phyloP scores from a whole-genome alignment of 2,888 invertebrate species.

The Meiosimyza decipiens region DNA sequence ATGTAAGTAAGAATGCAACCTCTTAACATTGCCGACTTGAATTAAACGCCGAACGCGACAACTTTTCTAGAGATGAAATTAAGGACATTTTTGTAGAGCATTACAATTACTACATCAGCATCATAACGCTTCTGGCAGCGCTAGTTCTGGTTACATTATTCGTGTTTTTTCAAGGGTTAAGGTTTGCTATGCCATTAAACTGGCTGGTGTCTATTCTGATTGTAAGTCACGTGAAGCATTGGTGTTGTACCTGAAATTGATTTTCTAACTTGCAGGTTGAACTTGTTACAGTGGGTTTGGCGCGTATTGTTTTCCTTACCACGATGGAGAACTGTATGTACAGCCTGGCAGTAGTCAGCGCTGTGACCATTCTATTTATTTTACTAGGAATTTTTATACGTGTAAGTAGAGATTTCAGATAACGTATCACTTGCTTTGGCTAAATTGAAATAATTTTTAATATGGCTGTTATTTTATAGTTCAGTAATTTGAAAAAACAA shows the following conservation, averaged over 20 bases:
- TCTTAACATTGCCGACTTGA: not conserved
- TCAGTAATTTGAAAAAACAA: no score
- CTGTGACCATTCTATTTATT: slow-evolving; percentile 45
- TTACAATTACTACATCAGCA: slow-evolving; percentile 42
- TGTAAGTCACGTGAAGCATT: slow-evolving; percentile 46
- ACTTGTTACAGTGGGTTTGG: slow-evolving; percentile 46
- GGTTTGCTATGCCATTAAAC: slow-evolving; percentile 47
- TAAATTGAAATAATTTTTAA: no score
- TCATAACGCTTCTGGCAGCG: slow-evolving; percentile 46
- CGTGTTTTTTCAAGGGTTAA: slow-evolving; percentile 51
- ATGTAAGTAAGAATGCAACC: slow-evolving; percentile 44
- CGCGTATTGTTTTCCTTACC: slow-evolving; percentile 37
- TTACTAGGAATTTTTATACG: slow-evolving; percentile 48
- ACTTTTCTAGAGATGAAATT: no score
- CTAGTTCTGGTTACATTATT: slow-evolving; percentile 46
- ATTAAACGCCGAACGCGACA: not conserved
- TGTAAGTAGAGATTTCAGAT: slow-evolving; percentile 46
- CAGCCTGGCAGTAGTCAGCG: slow-evolving; percentile 44
- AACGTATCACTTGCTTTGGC: no score
- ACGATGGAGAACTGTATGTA: slow-evolving; percentile 38
- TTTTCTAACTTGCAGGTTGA: slow-evolving; percentile 47
- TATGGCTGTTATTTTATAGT: no score
- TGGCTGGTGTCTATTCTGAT: slow-evolving; percentile 49
- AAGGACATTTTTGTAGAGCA: not conserved
- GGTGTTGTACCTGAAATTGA: not conserved